Percentiles rank a stretch among this genome's conserved stretches.
Conservation (phyloP, 2,888 invertebrate species). For the Phengaris alcon region DNA sequence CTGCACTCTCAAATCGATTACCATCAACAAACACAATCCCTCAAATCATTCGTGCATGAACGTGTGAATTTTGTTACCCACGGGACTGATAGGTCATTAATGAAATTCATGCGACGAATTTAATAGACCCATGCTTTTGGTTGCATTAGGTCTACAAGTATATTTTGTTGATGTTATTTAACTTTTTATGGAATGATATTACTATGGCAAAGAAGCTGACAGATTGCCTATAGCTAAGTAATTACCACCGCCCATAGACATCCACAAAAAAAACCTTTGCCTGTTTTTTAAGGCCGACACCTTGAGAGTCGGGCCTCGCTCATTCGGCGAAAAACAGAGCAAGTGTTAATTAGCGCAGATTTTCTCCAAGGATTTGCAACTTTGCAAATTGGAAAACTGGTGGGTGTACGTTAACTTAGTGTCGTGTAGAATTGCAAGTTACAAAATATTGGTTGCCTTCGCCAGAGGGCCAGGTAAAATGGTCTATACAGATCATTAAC, state of each 20-base stretch:
- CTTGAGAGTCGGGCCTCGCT: too few relatives aligned
- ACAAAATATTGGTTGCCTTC: slow-evolving; percentile 1
- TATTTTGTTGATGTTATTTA: not conserved
- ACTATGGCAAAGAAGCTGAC: too few relatives aligned
- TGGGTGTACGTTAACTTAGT: not conserved
- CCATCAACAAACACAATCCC: slow-evolving; percentile 7
- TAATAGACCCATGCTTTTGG: not conserved
- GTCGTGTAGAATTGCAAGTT: not conserved
- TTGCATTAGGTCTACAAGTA: not conserved
- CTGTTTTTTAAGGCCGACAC: too few relatives aligned
- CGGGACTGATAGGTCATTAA: not conserved
- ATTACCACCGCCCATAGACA: too few relatives aligned
- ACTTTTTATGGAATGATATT: not conserved
- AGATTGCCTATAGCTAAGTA: too few relatives aligned
- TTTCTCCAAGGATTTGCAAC: too few relatives aligned
- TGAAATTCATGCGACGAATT: slow-evolving; percentile 7
- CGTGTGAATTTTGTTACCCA: slow-evolving; percentile 13
- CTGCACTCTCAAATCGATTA: slow-evolving; percentile 11
- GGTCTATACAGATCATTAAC: slow-evolving; percentile 17
- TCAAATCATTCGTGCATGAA: slow-evolving; percentile 7
- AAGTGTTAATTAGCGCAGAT: too few relatives aligned
- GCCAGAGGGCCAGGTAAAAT: slow-evolving; percentile 12
- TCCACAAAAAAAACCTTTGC: too few relatives aligned
- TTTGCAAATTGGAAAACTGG: not conserved
- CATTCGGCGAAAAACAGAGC: too few relatives aligned